These are phyloP conservation scores for Columba janthina DNA, from an alignment of 2,113 vertebrate species.

Conservation along the genomic window DNA sequence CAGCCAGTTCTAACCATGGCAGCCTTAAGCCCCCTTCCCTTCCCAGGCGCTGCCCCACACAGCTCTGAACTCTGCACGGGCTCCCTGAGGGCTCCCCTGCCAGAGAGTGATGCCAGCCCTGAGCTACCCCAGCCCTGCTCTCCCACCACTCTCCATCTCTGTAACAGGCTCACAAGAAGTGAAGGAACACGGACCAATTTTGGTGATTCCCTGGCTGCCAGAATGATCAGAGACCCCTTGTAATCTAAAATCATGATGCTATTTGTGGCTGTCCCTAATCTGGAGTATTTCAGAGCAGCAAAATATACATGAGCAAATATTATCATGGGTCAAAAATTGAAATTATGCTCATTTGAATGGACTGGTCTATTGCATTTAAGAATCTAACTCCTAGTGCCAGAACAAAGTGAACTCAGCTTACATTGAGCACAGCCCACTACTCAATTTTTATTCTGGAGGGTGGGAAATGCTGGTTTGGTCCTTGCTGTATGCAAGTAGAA, in stretches of 20 bases:
- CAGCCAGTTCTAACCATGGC: background rate
- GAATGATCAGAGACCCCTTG: background rate
- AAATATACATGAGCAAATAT: background rate
- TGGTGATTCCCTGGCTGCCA: background rate
- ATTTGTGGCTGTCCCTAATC: background rate
- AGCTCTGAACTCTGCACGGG: background rate
- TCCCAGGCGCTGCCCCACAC: accelerated
- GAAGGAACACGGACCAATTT: background rate
- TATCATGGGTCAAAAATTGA: background rate
- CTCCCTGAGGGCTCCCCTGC: background rate
- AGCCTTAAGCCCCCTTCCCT: background rate
- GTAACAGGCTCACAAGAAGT: background rate
- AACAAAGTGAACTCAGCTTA: background rate
- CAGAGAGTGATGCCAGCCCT: no score
- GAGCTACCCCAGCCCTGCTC: background rate
- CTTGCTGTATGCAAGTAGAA: background rate
- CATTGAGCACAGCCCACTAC: background rate
- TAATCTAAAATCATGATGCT: background rate
- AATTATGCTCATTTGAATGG: background rate
- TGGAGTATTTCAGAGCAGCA: background rate
- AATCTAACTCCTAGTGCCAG: background rate
- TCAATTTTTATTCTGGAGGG: background rate
- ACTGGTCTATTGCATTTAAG: background rate
- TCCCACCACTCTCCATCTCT: background rate
- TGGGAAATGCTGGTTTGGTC: background rate